Evolutionary conservation across 2,113 vertebrate species (phyloP), one percentile per base, ranked within the genome.

Genomic region (Setophaga petechia): DNA sequence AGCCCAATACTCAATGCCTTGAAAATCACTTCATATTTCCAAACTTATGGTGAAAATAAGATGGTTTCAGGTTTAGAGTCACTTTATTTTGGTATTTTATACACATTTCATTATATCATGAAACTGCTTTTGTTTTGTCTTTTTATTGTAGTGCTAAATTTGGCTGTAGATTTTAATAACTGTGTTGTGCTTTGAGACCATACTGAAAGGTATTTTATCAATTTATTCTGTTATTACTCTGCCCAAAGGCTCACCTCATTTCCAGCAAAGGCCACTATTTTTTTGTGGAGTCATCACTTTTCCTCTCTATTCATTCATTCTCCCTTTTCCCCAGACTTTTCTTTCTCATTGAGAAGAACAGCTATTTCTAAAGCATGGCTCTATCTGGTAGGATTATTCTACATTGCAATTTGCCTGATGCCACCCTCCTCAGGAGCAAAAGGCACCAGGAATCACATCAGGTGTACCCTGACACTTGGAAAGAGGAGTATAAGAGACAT

Each of bases 81-180:
- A 85, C 71, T 95, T 51, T 95, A 58, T 69, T 95, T 86, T 76
- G 14, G 68, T 80, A 58, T 76, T 89, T 91, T 89, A 90, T 93
- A 79, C 43, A 33, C 39, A 90, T 93, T 95, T 94, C 52, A 79
- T 66, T 94, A 67, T 80, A 62, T 35, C 47, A 46, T 90, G 51
- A 74, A 90, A 74, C 63, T 83, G 84, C 46, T 85, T 91, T 95
- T 94, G 62, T 85, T 95, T 93, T 90, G 54, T 85, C 67, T 80
- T 95, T 95, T 96, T 95, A 95, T 94, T 94, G 59, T 80, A 91
- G 93, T 66, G 84, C 75, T 95, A 95, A 95, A 94, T 96, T 96
- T 96, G 91, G 91, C 93, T 91, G 91, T 95, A 95, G 82, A 58
- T 91, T 95, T 97, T 95, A 95, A 96, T 97, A 95, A 93, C 84